A percentile compares a stretch with the other conserved stretches of the same genome.
phyloP scores from a whole-genome alignment of 1,140 invertebrate genomes.

The Drosophila lacertosa region DNA sequence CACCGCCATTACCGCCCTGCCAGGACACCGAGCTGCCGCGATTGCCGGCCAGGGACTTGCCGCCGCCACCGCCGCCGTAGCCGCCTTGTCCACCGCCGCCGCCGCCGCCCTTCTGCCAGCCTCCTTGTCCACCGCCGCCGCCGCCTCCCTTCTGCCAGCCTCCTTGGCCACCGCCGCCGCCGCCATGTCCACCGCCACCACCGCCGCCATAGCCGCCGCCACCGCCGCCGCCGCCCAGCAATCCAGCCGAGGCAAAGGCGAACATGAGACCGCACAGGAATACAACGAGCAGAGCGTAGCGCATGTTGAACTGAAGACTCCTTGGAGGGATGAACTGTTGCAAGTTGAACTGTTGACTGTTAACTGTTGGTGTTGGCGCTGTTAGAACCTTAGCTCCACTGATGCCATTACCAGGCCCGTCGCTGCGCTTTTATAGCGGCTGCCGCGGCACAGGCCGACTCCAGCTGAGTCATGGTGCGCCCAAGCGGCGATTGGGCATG shows the following conservation, averaged over 20 bases:
- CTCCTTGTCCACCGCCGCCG: conserved; percentile 29
- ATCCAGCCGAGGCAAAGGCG: conserved; percentile 57
- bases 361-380: conserved; percentile 36
- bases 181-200: conserved; percentile 26
- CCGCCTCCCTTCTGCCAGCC: conserved; percentile 24
- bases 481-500: conserved; percentile 31
- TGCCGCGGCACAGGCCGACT: conserved; percentile 26
- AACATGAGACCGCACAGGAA: conserved; percentile 59
- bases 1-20: conserved; percentile 31
- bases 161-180: conserved; percentile 9
- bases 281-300: conserved; percentile 57
- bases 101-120: conserved; percentile 31
- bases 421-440: conserved; percentile 59
- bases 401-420: conserved; percentile 44
- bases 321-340: conserved; percentile 18
- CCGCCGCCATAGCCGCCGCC: conserved; percentile 21
- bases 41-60: conserved; percentile 58
- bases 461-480: conserved; percentile 54
- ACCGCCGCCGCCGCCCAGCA: conserved; percentile 53
- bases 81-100: conserved; percentile 38
- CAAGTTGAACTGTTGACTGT: conserved; percentile 30
- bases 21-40: conserved; percentile 58
- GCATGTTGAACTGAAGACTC: conserved; percentile 45
- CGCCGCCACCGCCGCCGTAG: conserved; percentile 21
- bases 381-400: conserved; percentile 62